Base-by-base conservation (phyloP, 2,888 invertebrate genomes). In the Luperina nickerlii region DNA sequence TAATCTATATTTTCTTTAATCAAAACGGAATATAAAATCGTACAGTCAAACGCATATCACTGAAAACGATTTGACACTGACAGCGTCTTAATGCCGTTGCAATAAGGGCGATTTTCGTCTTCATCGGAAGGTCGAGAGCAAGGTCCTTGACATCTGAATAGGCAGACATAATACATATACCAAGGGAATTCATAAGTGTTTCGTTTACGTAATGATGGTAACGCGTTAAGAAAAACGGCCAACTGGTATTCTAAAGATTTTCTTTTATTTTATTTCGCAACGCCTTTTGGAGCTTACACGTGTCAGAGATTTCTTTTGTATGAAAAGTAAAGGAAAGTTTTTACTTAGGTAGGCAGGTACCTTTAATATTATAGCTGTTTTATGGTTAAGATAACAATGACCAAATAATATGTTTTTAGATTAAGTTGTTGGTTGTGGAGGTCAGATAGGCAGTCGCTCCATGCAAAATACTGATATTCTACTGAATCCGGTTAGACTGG, bases 201-300 rank as follows among this genome's bases (percentile, higher is more conserved):
- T 84, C 77, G 63, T 77, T 74, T 82, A 75, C 86, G 72, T 82
- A 84, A 82, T 74, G 83, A 72, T 72, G 74, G 68, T 45, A 66
- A 54, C 62, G 24, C 68, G 86, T 73, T 76, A 74, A 76, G 74
- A 70, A 81, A 85, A 76, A 73, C 76, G 62, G 54, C 69, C 68
- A 73, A 73, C 69, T 60, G 54, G 76, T 82, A 75, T 78, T 78
- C 62, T 82, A 74, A 82, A 86, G 57, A 82, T 51, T 77, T 76
- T 72, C 57, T 70, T 74, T 80, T 80, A 57, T 82, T 84, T 74
- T 84, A 75, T 82, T 71, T 74, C 27, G 45, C 54, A 81, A 60
- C 42, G 27, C 45, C 70, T 81, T 79, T 65, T 74, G 72, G 67
- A 78, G 69, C 68, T 57, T 74, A 82, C 68, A 67, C 38, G 48